phyloP scores from a whole-genome alignment of 1,140 invertebrate genomes.

The Macrobrachium nipponense region DNA sequence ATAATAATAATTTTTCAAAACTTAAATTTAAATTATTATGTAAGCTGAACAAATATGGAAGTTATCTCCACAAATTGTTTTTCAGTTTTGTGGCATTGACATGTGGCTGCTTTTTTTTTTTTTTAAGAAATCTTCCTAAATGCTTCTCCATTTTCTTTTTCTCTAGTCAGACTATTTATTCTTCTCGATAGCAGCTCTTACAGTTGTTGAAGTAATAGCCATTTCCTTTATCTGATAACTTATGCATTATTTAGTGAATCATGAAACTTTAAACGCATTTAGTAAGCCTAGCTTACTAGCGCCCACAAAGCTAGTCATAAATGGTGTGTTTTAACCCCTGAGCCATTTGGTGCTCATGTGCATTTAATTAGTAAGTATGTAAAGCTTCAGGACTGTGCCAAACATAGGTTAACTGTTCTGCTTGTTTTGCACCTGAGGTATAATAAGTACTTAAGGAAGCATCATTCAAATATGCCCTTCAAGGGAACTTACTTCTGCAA shows the following conservation, averaged over 20 bases:
- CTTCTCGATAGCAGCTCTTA: conserved; percentile 21
- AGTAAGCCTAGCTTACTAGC: conserved; percentile 42
- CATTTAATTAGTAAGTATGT: conserved; percentile 28
- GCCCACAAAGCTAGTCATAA: conserved; percentile 43
- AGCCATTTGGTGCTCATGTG: conserved; percentile 35
- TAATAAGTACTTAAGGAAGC: too few relatives aligned
- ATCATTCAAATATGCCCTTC: too few relatives aligned
- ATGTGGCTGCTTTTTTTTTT: conserved; percentile 8
- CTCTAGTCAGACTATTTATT: conserved; percentile 28
- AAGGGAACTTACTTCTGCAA: too few relatives aligned
- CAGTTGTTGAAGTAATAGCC: conserved; percentile 13
- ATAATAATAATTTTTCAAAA: too few relatives aligned
- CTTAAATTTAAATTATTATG: too few relatives aligned
- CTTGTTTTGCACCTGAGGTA: conserved; percentile 7
- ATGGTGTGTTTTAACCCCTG: conserved; percentile 18
- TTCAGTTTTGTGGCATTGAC: not conserved
- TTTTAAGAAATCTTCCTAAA: not conserved
- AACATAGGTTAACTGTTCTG: conserved; percentile 34
- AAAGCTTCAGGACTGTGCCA: conserved; percentile 37
- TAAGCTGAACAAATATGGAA: too few relatives aligned
- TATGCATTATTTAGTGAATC: conserved; percentile 14
- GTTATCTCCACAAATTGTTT: too few relatives aligned
- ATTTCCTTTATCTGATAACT: not conserved
- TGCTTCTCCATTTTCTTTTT: conserved; percentile 2
- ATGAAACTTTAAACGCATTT: conserved; percentile 12